phyloP scores from a whole-genome alignment of 2,113 vertebrate genomes.

The Microtus richardsoni region DNA sequence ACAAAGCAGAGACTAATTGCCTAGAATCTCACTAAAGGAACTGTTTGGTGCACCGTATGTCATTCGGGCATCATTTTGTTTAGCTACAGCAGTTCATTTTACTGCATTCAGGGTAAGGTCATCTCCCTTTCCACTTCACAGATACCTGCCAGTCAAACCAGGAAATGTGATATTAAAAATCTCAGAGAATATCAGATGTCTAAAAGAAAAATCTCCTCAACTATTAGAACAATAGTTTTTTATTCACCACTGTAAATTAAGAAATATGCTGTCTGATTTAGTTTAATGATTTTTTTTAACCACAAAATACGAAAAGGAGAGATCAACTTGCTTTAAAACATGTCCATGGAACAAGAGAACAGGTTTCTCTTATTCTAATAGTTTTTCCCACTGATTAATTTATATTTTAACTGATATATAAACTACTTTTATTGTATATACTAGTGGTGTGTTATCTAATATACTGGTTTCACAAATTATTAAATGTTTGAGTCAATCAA shows the following conservation, averaged over 20 bases:
- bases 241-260: not conserved
- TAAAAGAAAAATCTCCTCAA: not conserved
- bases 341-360: not conserved
- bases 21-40: not conserved
- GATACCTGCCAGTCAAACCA: not conserved
- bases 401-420: not conserved
- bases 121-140: not conserved
- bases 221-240: not conserved
- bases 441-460: not conserved
- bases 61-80: not conserved
- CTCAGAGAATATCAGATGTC: not conserved
- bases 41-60: not conserved
- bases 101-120: not conserved
- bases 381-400: not conserved
- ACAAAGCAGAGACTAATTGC: not conserved
- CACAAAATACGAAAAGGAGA: not conserved
- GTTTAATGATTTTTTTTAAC: too few species aligned
- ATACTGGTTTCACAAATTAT: not conserved
- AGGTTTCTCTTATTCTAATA: not conserved
- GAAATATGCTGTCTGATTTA: not conserved
- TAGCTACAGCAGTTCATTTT: not conserved
- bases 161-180: not conserved
- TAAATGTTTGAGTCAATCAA: not conserved
- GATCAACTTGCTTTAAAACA: not conserved
- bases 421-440: not conserved